Evolutionary conservation across 1,140 invertebrate species (phyloP).

Genomic region (Ctenoplectra terminalis): DNA sequence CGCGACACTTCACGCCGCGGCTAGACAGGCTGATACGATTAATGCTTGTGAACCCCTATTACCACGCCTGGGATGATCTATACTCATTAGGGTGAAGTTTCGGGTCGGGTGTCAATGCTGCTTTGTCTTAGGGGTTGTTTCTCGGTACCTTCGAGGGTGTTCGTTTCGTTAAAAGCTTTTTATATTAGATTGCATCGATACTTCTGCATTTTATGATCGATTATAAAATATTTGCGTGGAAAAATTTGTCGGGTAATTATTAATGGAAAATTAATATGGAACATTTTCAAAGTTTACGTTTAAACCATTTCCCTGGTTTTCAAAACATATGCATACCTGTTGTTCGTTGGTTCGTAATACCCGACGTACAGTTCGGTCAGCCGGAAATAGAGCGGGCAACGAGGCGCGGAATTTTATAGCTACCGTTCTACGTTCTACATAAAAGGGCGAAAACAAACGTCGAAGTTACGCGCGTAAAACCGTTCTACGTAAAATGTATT

Average conservation of each 20-base stretch:
- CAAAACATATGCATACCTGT: not conserved
- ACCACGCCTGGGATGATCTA: slow-evolving; percentile 9
- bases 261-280: too few species aligned
- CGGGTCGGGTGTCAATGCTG: not conserved
- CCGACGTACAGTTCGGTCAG: not conserved
- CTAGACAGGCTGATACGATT: slow-evolving; percentile 34
- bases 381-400: not conserved
- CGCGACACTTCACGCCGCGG: slow-evolving; percentile 18
- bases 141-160: not conserved
- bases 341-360: not conserved
- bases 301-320: too few species aligned
- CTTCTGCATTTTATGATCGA: too few species aligned
- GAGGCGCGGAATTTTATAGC: slow-evolving; percentile 9
- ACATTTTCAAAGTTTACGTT: too few species aligned
- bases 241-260: too few species aligned
- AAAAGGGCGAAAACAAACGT: not conserved
- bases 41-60: not conserved
- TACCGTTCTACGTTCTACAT: not conserved
- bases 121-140: not conserved
- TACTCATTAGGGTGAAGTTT: slow-evolving; percentile 41
- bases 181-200: too few species aligned
- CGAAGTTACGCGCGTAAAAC: slow-evolving; percentile 2
- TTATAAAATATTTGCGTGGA: too few species aligned
- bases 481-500: slow-evolving; percentile 5
- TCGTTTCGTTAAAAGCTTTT: not conserved